Percentiles rank a stretch among this genome's conserved stretches.
These are phyloP conservation scores for Lasioglossum lativentre DNA, from an alignment of 2,888 invertebrate species.

Conservation along the genomic window DNA sequence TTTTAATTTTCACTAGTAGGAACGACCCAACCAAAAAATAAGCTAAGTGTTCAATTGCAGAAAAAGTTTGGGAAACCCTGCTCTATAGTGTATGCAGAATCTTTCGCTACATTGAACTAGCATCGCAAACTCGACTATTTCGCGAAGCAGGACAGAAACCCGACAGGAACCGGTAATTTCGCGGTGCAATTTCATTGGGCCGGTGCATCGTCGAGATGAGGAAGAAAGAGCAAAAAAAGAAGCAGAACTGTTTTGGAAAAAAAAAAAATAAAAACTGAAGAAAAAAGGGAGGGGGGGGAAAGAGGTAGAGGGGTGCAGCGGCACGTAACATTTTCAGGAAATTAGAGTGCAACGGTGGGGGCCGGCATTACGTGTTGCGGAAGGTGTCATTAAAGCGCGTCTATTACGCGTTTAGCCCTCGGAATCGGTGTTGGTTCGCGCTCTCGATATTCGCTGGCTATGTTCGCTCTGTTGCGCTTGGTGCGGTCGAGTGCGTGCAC, in stretches of 20 bases:
- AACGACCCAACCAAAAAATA: no score
- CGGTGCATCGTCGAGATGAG: background rate
- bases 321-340: slow-evolving; percentile 44
- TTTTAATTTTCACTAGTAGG: no score
- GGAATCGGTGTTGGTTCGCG: slow-evolving; percentile 9
- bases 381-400: slow-evolving; percentile 44
- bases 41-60: no score
- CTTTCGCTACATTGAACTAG: background rate
- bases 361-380: slow-evolving; percentile 19
- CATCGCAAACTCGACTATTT: background rate
- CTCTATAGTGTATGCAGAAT: no score
- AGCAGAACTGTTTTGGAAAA: background rate
- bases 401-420: slow-evolving; percentile 28
- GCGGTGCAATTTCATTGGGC: background rate
- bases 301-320: background rate
- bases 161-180: background rate
- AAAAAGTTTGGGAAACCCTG: no score
- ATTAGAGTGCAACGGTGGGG: slow-evolving; percentile 42
- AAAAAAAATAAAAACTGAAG: background rate
- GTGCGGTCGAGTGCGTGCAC: background rate
- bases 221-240: background rate
- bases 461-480: background rate
- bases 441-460: background rate
- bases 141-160: background rate
- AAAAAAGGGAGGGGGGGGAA: background rate